phyloP scores from a whole-genome alignment of 2,888 invertebrate species.

The Drosophila histrio region DNA sequence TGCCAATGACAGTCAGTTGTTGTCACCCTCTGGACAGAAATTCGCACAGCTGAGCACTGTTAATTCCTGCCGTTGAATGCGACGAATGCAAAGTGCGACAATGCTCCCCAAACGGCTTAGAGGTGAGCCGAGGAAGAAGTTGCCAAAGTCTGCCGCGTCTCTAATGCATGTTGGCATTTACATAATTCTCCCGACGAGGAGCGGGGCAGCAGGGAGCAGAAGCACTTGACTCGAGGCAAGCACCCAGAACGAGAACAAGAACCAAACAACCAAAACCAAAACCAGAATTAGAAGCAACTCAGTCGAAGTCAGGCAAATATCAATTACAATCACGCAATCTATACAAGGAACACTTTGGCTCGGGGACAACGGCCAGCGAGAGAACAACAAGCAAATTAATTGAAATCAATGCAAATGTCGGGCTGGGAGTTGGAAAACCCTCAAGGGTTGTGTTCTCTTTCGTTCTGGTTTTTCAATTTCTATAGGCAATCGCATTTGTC shows the following conservation, averaged over 20 bases:
- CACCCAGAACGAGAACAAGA: slow-evolving; percentile 28
- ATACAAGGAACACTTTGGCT: slow-evolving; percentile 39
- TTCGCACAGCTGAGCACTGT: slow-evolving; percentile 72
- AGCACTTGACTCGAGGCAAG: slow-evolving; percentile 69
- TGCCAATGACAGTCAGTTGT: slow-evolving; percentile 69
- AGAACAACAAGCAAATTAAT: slow-evolving; percentile 74
- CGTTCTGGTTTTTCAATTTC: slow-evolving; percentile 68
- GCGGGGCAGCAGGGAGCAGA: slow-evolving; percentile 2
- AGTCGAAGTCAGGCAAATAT: slow-evolving; percentile 63
- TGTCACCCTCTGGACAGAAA: slow-evolving; percentile 66
- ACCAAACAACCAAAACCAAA: slow-evolving; percentile 22
- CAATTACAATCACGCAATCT: slow-evolving; percentile 77
- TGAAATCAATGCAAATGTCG: slow-evolving; percentile 80
- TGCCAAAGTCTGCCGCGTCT: slow-evolving; percentile 50
- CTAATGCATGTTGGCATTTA: slow-evolving; percentile 75
- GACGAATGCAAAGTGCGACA: slow-evolving; percentile 42
- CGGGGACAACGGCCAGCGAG: slow-evolving; percentile 32
- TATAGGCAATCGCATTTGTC: slow-evolving; percentile 80
- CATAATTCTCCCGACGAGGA: slow-evolving; percentile 67
- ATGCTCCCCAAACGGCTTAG: slow-evolving; percentile 33
- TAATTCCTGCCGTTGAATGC: slow-evolving; percentile 54
- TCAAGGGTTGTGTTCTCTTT: slow-evolving; percentile 52
- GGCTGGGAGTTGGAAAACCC: slow-evolving; percentile 27
- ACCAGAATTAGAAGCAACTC: slow-evolving; percentile 28
- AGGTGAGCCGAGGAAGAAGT: slow-evolving; percentile 39